phyloP scores from a whole-genome alignment of 2,797 vertebrate species.

The Botia kubotai region DNA sequence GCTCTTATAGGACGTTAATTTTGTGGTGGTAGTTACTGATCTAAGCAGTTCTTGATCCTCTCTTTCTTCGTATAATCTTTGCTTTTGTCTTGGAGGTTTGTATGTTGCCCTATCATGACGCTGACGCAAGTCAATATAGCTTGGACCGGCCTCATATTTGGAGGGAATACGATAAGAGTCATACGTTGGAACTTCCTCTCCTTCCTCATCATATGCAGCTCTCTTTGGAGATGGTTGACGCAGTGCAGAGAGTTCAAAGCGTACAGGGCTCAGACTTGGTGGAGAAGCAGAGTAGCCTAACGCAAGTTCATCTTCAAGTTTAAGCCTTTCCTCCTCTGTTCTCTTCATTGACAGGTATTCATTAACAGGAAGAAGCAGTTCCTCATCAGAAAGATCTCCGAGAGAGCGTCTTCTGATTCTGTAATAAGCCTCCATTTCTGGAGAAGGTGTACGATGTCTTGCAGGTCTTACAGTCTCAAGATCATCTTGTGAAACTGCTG shows the following conservation, averaged over 20 bases:
- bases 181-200: slow-evolving; percentile 80
- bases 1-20: slow-evolving; percentile 88
- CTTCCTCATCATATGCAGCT: slow-evolving; percentile 77
- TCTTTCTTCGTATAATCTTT: slow-evolving; percentile 88
- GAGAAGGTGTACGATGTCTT: slow-evolving; percentile 86
- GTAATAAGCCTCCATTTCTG: slow-evolving; percentile 87
- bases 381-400: slow-evolving; percentile 94
- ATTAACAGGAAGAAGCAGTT: slow-evolving; percentile 90
- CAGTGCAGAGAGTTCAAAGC: slow-evolving; percentile 91
- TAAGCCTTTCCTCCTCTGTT: slow-evolving; percentile 93
- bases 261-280: slow-evolving; percentile 91
- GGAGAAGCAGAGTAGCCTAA: slow-evolving; percentile 95
- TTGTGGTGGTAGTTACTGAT: slow-evolving; percentile 82
- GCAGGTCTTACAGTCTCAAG: slow-evolving; percentile 96
- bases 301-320: slow-evolving; percentile 92
- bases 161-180: slow-evolving; percentile 90
- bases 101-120: slow-evolving; percentile 89
- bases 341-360: slow-evolving; percentile 97
- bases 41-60: slow-evolving; percentile 94
- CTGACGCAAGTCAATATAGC: slow-evolving; percentile 88
- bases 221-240: slow-evolving; percentile 84
- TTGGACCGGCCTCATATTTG: slow-evolving; percentile 89
- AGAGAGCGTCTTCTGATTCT: slow-evolving; percentile 91
- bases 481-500: slow-evolving; percentile 91
- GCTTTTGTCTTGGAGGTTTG: slow-evolving; percentile 85